Conservation (phyloP, 2,797 vertebrate species). For the Melanotaenia pygmaea region DNA sequence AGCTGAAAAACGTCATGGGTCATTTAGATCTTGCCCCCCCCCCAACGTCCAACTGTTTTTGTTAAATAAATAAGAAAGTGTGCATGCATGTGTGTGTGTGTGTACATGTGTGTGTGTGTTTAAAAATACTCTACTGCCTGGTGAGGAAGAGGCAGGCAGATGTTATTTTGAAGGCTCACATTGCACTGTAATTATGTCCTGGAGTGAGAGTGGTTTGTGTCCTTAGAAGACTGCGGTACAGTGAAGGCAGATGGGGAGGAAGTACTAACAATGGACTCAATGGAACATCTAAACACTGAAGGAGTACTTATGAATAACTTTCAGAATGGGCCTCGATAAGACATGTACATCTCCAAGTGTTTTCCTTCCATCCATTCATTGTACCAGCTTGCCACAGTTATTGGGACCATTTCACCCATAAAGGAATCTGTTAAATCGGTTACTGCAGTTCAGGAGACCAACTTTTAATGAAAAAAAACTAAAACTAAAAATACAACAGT, state of each 20-base stretch:
- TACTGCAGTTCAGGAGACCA: neutral
- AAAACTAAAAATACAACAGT: neutral
- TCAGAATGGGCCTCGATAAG: neutral
- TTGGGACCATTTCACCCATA: slow-evolving; percentile 22
- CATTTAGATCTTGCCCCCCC: neutral
- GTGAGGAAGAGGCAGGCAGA: slow-evolving; percentile 73
- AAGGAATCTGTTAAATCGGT: neutral
- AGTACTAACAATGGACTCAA: slow-evolving; percentile 17
- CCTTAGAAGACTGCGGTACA: slow-evolving; percentile 21
- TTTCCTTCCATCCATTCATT: slow-evolving; percentile 34
- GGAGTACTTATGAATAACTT: slow-evolving; percentile 39
- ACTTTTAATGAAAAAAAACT: neutral
- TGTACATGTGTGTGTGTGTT: slow-evolving; percentile 33
- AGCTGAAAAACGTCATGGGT: neutral
- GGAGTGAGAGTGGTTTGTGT: slow-evolving; percentile 44
- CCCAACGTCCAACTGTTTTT: slow-evolving; percentile 1
- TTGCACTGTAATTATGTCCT: slow-evolving; percentile 70
- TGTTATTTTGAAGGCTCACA: slow-evolving; percentile 73
- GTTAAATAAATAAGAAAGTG: slow-evolving; percentile 12
- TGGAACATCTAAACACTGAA: slow-evolving; percentile 29
- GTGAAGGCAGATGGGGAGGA: slow-evolving; percentile 15
- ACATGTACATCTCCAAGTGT: slow-evolving; percentile 16
- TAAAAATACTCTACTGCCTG: slow-evolving; percentile 71
- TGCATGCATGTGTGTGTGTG: neutral
- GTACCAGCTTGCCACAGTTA: neutral